Conservation (phyloP, 1,140 invertebrate species). For the Cydia strobilella region DNA sequence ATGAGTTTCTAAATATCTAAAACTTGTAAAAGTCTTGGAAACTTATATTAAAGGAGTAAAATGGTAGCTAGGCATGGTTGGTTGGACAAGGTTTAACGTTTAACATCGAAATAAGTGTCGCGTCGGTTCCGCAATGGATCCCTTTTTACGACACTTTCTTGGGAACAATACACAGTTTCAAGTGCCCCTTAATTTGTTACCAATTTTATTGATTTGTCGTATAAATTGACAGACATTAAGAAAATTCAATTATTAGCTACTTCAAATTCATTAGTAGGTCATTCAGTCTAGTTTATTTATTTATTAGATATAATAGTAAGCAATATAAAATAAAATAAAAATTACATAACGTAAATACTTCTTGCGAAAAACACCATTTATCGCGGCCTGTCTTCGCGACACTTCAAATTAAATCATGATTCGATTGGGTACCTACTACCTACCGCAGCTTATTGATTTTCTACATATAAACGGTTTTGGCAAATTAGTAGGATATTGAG, state of each 20-base stretch:
- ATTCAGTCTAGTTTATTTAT: too few species aligned
- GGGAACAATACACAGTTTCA: conserved; percentile 8
- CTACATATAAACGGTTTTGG: conserved; percentile 5
- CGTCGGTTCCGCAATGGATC: not conserved
- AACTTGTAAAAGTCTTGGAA: too few species aligned
- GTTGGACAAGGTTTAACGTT: not conserved
- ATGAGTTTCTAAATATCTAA: too few species aligned
- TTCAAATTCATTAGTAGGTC: too few species aligned
- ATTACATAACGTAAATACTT: too few species aligned
- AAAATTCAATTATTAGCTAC: too few species aligned
- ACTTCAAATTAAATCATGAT: not conserved
- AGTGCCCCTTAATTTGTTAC: not conserved
- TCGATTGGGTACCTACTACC: not conserved
- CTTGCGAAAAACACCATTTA: not conserved
- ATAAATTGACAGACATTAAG: not conserved
- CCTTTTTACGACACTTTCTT: conserved; percentile 15
- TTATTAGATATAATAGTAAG: too few species aligned
- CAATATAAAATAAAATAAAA: too few species aligned
- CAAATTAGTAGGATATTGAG: conserved; percentile 15
- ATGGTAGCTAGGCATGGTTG: not conserved
- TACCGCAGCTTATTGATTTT: not conserved
- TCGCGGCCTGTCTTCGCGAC: not conserved
- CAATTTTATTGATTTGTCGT: conserved; percentile 1
- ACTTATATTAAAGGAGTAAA: not conserved
- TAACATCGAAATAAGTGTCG: not conserved